Evolutionary conservation across 1,140 invertebrate genomes (phyloP).

Genomic region (Diplogasteroides magnus): DNA sequence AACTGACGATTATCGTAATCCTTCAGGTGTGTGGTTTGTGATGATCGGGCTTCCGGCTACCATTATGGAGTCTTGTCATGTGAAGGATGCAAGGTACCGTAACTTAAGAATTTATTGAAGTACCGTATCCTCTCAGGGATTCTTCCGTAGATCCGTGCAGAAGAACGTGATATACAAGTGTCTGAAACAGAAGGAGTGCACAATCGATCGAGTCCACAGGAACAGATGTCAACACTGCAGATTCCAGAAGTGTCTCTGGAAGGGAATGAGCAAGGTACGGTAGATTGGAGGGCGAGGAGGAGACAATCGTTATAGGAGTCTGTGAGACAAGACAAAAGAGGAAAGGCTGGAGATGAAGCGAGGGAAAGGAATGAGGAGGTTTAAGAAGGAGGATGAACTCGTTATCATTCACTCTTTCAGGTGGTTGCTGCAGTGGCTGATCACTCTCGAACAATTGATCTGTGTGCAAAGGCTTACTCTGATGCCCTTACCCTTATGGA

Average conservation of each 20-base stretch:
- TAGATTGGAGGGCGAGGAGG: not conserved
- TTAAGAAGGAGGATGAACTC: not conserved
- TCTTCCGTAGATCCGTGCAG: constrained; percentile 8
- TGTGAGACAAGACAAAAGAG: not conserved
- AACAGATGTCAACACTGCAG: constrained; percentile 59
- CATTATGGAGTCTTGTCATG: constrained; percentile 67
- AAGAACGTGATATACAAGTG: not conserved
- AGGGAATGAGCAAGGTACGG: constrained; percentile 10
- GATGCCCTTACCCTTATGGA: too few species aligned
- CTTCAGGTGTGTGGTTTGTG: constrained; percentile 65
- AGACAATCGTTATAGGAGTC: not conserved
- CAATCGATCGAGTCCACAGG: not conserved
- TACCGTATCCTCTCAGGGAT: constrained; percentile 6
- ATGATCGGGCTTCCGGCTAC: constrained; percentile 65
- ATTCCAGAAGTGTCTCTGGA: constrained; percentile 17
- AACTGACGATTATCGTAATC: too few species aligned
- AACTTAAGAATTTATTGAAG: not conserved
- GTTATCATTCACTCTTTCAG: not conserved
- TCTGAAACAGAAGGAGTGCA: not conserved
- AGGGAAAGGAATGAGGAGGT: not conserved
- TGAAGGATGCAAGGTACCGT: constrained; percentile 63
- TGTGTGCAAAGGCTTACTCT: not conserved
- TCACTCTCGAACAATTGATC: too few species aligned
- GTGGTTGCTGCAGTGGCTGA: not conserved
- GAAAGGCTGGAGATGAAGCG: not conserved